Conservation (phyloP, 92 coral and sea anemone species). For the Porites rus region DNA sequence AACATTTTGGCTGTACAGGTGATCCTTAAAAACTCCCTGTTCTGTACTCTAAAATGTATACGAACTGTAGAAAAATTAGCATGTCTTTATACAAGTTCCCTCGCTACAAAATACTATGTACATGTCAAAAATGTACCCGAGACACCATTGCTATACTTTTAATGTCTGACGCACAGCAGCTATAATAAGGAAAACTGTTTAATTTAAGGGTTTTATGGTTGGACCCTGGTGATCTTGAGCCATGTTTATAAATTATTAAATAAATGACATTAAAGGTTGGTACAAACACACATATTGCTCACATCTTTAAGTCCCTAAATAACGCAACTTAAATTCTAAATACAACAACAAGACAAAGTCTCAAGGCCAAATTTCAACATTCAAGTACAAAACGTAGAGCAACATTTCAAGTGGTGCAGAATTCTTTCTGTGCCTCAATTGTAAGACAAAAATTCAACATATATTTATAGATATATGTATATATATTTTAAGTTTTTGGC, state of each 20-base stretch:
- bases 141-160: not conserved
- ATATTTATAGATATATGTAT: not conserved
- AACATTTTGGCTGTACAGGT: too few relatives aligned
- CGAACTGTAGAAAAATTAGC: too few relatives aligned
- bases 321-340: too few relatives aligned
- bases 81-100: too few relatives aligned
- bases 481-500: not conserved
- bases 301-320: too few relatives aligned
- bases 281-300: not conserved
- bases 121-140: not conserved
- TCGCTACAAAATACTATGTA: not conserved
- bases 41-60: too few relatives aligned
- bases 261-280: not conserved
- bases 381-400: not conserved
- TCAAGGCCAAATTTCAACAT: not conserved
- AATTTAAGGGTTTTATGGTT: slow-evolving; percentile 1
- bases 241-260: not conserved
- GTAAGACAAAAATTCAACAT: not conserved
- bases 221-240: not conserved
- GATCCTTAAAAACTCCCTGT: too few relatives aligned
- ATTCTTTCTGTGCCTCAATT: not conserved
- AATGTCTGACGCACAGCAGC: not conserved
- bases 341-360: too few relatives aligned
- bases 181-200: not conserved
- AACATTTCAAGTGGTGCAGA: not conserved